Evolutionary conservation across 2,888 invertebrate species (phyloP), one percentile per base, ranked within the genome.

Genomic region (Geotrupes spiniger): DNA sequence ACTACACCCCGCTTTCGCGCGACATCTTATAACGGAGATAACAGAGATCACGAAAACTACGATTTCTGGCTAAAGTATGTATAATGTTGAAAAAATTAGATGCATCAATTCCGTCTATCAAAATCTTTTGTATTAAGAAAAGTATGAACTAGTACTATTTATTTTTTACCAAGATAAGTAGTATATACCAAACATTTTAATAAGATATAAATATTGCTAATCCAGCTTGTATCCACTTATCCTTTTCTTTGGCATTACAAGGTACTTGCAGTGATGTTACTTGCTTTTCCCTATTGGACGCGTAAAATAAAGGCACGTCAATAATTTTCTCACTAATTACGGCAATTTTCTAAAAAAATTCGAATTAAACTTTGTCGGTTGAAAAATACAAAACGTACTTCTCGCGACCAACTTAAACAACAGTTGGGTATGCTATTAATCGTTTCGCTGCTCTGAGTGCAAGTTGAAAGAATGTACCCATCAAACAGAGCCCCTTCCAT

Each of bases 401-500:
- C 78, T 26, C 76, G 70, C 44, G 78, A 74, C 85, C 85, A 87
- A 9, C 78, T 78, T 27, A 87, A 69, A 28, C 72, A 74, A 63
- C 83, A 80, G 11, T 77, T 64, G 0, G 85, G 84, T 10, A 80
- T 76, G n/a, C 73, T 62, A 28, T 76, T 72, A 36, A 80, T 75
- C 56, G 78, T 82, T 2, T 83, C 79, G 1, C 84, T 81, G 58
- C 80, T 79, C 4, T 76, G 66, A 43, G 70, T 70, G 57, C 81
- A 82, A 46, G 79, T 76, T 4, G 74, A 69, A 28, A 87, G 71
- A 36, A 71, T 68, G 2, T 68, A 66, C 2, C 81, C 81, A 63
- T 83, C 81, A 65, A 87, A 84, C 5, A 76, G 62, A 36, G 83
- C 84, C 1, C 87, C 86, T 71, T 87, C 85, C 25, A 87, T 68